phyloP scores from a whole-genome alignment of 2,888 invertebrate genomes.

The Troglohyphantes excavatus region DNA sequence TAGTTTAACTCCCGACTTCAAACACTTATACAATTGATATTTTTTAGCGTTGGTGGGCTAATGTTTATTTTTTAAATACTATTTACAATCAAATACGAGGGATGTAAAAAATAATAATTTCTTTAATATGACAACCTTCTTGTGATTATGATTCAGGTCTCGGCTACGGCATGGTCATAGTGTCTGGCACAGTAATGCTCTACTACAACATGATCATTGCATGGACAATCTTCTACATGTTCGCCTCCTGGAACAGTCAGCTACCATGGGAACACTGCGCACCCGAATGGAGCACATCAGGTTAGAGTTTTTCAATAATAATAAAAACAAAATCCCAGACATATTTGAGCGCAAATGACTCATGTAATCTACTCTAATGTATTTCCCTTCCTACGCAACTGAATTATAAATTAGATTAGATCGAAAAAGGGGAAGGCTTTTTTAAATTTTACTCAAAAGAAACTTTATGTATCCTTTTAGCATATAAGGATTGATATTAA shows the following conservation, averaged over 20 bases:
- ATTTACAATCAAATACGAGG: too few relatives aligned
- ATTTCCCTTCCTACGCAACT: background rate
- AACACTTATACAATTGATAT: too few relatives aligned
- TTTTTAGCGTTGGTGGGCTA: too few relatives aligned
- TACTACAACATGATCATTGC: constrained; percentile 90
- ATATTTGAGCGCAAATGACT: background rate
- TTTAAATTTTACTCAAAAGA: too few relatives aligned
- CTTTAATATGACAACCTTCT: too few relatives aligned
- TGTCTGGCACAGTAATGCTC: constrained; percentile 89
- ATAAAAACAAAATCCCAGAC: background rate
- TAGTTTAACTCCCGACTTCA: too few relatives aligned
- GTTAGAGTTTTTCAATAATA: constrained; percentile 43
- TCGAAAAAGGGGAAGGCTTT: too few relatives aligned
- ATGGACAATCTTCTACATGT: constrained; percentile 90
- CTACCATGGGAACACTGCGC: constrained; percentile 89
- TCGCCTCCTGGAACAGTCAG: constrained; percentile 83
- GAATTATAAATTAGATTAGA: constrained; percentile 19
- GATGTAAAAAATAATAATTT: too few relatives aligned
- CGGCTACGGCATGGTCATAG: constrained; percentile 89
- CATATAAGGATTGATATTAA: too few relatives aligned
- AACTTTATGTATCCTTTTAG: too few relatives aligned
- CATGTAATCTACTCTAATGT: background rate
- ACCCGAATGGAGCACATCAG: constrained; percentile 86
- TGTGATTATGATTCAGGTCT: constrained; percentile 85
- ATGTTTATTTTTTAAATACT: too few relatives aligned